phyloP scores from a whole-genome alignment of 2,888 invertebrate species.

The Phyllotreta cruciferae region DNA sequence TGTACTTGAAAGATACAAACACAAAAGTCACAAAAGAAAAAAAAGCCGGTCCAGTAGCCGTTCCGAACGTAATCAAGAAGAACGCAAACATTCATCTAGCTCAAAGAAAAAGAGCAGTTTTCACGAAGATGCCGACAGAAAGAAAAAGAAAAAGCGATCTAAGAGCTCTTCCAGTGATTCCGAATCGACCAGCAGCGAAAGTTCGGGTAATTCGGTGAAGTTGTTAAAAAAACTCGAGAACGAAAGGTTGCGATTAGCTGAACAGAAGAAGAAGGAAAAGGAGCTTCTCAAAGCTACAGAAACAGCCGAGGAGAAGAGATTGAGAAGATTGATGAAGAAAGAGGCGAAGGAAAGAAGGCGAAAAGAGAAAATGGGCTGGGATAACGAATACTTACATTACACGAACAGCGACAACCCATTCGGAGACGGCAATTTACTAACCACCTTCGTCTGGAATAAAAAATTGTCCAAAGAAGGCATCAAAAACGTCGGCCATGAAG shows the following conservation, averaged over 20 bases:
- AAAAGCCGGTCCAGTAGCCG: no score
- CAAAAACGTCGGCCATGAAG: constrained; percentile 75
- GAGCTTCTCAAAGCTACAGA: constrained; percentile 86
- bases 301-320: constrained; percentile 92
- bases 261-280: constrained; percentile 73
- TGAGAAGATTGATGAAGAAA: constrained; percentile 85
- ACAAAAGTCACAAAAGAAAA: no score
- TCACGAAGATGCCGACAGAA: no score
- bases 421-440: constrained; percentile 93
- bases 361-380: constrained; percentile 96
- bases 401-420: constrained; percentile 99
- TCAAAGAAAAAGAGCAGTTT: no score
- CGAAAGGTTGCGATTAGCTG: constrained; percentile 70
- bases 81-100: no score
- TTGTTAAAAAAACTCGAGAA: constrained; percentile 76
- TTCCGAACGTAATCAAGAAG: no score
- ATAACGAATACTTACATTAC: constrained; percentile 94
- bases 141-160: constrained; percentile 26
- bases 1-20: no score
- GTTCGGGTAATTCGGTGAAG: constrained; percentile 41
- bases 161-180: constrained; percentile 22
- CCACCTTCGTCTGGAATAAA: constrained; percentile 97
- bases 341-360: constrained; percentile 87
- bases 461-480: constrained; percentile 95
- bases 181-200: constrained; percentile 30